A percentile compares a stretch with the other conserved stretches of the same genome.
Evolutionary conservation across 2,797 vertebrate genomes (phyloP).

Genomic region (Bradypus variegatus): DNA sequence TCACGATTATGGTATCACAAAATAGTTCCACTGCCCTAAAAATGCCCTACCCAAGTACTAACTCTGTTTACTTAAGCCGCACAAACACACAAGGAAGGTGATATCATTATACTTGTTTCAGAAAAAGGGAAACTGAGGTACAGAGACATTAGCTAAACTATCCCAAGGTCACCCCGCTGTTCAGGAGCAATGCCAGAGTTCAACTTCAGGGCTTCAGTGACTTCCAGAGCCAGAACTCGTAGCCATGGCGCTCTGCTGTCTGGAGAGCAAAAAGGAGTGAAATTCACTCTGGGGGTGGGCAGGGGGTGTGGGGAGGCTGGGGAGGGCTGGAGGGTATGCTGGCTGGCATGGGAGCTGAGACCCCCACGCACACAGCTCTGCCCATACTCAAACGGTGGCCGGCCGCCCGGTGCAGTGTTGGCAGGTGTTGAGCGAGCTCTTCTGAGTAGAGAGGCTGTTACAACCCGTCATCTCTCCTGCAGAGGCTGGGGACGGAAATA

Average conservation of each 20-base stretch:
- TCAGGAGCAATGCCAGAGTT: not conserved
- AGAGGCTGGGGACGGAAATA: not conserved
- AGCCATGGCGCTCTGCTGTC: not conserved
- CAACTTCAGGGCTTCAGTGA: too few species aligned
- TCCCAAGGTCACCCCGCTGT: too few species aligned
- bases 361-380: too few species aligned
- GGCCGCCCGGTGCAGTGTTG: not conserved
- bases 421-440: too few species aligned
- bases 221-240: not conserved
- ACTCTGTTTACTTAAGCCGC: not conserved
- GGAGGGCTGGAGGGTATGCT: too few species aligned
- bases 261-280: not conserved
- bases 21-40: not conserved
- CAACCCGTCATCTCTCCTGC: not conserved
- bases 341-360: too few species aligned
- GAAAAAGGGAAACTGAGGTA: not conserved
- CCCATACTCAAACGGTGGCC: not conserved
- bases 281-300: not conserved
- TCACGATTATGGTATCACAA: not conserved
- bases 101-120: too few species aligned
- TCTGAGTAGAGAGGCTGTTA: rapidly evolving
- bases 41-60: rapidly evolving
- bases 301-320: not conserved
- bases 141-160: rapidly evolving
- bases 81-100: not conserved